Evolutionary conservation across 1,140 invertebrate species (phyloP).

Genomic region (Drosophila punjabiensis): DNA sequence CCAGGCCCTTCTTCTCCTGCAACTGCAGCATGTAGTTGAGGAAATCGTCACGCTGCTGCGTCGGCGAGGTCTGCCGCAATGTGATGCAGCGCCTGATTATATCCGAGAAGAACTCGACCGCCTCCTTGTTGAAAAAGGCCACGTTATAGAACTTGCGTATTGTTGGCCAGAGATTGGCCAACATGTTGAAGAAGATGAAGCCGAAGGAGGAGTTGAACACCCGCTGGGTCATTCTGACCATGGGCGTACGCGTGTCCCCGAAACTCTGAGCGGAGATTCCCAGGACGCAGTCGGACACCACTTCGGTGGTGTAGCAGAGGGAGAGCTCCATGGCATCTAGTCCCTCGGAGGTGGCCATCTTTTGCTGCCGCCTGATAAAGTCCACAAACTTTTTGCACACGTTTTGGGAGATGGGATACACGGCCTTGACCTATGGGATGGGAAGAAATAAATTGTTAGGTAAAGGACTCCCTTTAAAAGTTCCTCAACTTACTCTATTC

Average conservation of each 20-base stretch:
- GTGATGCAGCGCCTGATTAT: constrained; percentile 61
- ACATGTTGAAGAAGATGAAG: constrained; percentile 43
- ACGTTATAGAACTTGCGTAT: constrained; percentile 47
- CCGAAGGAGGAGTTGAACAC: constrained; percentile 49
- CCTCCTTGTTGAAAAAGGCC: constrained; percentile 47
- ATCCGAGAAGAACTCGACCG: constrained; percentile 67
- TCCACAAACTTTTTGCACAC: constrained; percentile 56
- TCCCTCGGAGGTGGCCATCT: constrained; percentile 34
- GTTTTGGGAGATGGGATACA: constrained; percentile 61
- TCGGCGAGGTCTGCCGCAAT: constrained; percentile 51
- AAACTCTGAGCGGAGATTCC: constrained; percentile 84
- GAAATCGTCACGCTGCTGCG: constrained; percentile 73
- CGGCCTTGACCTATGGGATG: constrained; percentile 41
- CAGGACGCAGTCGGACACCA: constrained; percentile 85
- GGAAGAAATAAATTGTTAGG: no score
- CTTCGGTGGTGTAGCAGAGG: constrained; percentile 85
- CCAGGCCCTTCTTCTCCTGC: constrained; percentile 71
- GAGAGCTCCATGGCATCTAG: constrained; percentile 59
- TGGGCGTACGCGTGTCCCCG: constrained; percentile 42
- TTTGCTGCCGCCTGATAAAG: constrained; percentile 40
- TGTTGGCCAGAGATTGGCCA: constrained; percentile 47
- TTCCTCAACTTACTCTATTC: constrained; percentile 63
- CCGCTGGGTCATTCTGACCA: constrained; percentile 44
- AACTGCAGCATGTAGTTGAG: constrained; percentile 79
- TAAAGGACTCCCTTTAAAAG: constrained; percentile 1